Conservation (phyloP, 2,888 invertebrate species). For the Thymelicus lineola region DNA sequence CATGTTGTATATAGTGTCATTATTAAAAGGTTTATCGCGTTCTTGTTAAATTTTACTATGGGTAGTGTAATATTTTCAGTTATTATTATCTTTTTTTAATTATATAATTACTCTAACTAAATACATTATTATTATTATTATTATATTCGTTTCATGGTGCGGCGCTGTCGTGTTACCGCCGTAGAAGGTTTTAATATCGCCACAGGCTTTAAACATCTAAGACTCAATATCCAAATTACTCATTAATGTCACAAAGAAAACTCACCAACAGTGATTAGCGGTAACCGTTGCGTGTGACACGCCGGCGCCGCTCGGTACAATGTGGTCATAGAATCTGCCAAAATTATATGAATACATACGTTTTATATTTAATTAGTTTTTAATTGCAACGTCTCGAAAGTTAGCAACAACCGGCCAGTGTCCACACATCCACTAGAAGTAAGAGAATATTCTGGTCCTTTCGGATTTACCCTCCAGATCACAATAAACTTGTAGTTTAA, state of each 20-base stretch:
- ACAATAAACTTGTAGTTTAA: conserved; percentile 76
- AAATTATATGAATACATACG: conserved; percentile 56
- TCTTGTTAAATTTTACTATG: conserved; percentile 79
- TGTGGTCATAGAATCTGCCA: conserved; percentile 65
- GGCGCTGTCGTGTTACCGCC: conserved; percentile 57
- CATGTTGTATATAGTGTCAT: conserved; percentile 78
- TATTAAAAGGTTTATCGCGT: conserved; percentile 70
- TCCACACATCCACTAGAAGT: conserved; percentile 79
- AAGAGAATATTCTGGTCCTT: conserved; percentile 77
- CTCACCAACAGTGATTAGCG: conserved; percentile 53
- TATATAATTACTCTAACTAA: conserved; percentile 43
- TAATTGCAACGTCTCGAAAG: conserved; percentile 68
- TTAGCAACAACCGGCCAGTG: conserved; percentile 80
- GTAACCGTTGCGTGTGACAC: conserved; percentile 49
- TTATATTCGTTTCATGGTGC: conserved; percentile 55
- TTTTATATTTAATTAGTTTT: conserved; percentile 61
- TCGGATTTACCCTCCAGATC: conserved; percentile 77
- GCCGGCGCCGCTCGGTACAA: conserved; percentile 50
- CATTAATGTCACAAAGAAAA: conserved; percentile 66
- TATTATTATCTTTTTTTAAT: conserved; percentile 50
- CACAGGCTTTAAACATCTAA: conserved; percentile 53
- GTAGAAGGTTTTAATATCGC: conserved; percentile 59
- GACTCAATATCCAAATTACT: conserved; percentile 48
- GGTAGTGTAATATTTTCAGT: conserved; percentile 72
- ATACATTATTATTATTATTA: conserved; percentile 49